These are phyloP conservation scores for Genyomyrus donnyi DNA, from an alignment of 2,113 vertebrate species.

Conservation along the genomic window DNA sequence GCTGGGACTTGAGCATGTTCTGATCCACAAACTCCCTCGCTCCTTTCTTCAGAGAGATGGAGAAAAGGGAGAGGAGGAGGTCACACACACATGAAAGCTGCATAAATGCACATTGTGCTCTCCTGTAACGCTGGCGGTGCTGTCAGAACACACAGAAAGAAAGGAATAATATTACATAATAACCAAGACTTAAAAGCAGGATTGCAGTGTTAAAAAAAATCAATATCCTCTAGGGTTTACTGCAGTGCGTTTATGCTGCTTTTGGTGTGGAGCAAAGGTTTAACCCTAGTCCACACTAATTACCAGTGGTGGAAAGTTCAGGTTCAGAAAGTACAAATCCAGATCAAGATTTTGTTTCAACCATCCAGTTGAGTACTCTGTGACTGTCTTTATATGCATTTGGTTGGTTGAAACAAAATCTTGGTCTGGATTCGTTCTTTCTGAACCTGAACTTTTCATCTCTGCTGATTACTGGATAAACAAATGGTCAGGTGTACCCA, in stretches of 20 bases:
- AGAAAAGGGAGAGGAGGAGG: not conserved
- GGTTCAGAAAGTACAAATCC: too few relatives aligned
- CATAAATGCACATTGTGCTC: not conserved
- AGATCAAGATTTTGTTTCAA: too few relatives aligned
- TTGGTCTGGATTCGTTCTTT: too few relatives aligned
- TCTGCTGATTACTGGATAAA: not conserved
- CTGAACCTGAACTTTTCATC: too few relatives aligned
- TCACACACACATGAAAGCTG: not conserved
- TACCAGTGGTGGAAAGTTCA: not conserved
- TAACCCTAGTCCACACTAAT: not conserved
- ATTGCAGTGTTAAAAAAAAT: not conserved
- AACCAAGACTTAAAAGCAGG: not conserved
- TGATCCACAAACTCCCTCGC: constrained; percentile 91
- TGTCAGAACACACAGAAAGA: not conserved
- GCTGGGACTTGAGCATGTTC: constrained; percentile 80
- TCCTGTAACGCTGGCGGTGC: not conserved
- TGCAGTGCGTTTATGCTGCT: not conserved
- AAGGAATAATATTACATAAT: not conserved
- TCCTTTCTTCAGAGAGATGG: constrained; percentile 73
- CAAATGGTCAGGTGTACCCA: not conserved
- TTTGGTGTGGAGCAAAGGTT: not conserved
- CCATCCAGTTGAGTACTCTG: too few relatives aligned
- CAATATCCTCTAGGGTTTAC: not conserved
- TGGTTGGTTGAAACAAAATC: too few relatives aligned
- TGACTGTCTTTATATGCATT: too few relatives aligned